These are phyloP conservation scores for Ranitomeya imitator DNA, from an alignment of 2,113 vertebrate species.

Conservation along the genomic window DNA sequence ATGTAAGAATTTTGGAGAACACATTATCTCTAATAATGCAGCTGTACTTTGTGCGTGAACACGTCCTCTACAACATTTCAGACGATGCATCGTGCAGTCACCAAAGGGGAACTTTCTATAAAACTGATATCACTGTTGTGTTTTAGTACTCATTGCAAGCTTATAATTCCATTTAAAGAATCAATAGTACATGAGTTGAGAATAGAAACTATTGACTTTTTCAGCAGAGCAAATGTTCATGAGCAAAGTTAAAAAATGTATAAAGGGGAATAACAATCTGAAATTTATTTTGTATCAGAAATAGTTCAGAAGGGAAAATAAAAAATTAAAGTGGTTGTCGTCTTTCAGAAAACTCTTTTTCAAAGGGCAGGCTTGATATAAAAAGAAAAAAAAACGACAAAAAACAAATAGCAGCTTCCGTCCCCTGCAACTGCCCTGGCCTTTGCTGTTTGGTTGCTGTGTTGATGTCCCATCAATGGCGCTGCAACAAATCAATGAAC, in stretches of 20 bases:
- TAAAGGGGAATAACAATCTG: neutral
- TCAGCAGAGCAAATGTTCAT: conserved; percentile 6
- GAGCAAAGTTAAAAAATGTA: conserved; percentile 6
- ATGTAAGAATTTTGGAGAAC: neutral
- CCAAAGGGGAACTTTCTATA: neutral
- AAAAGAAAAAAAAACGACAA: neutral
- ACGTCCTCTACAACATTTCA: neutral
- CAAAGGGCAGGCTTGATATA: too few species aligned
- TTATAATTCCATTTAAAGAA: conserved; percentile 52
- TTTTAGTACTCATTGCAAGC: conserved; percentile 36
- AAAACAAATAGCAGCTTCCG: too few species aligned
- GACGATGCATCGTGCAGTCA: neutral
- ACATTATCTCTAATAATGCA: neutral
- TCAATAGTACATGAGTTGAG: conserved; percentile 46
- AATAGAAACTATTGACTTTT: conserved; percentile 48
- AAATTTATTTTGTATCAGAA: neutral
- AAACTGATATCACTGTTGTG: conserved; percentile 4
- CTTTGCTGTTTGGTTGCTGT: too few species aligned
- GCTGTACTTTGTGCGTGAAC: neutral
- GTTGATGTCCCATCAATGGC: too few species aligned
- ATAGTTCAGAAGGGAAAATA: neutral
- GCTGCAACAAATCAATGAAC: too few species aligned
- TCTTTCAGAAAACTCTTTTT: too few species aligned
- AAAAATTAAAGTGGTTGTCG: neutral
- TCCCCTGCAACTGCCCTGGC: too few species aligned